A percentile compares a stretch with the other conserved stretches of the same genome.
These are phyloP conservation scores for Plodia interpunctella DNA, from an alignment of 1,140 invertebrate genomes.

Conservation along the genomic window DNA sequence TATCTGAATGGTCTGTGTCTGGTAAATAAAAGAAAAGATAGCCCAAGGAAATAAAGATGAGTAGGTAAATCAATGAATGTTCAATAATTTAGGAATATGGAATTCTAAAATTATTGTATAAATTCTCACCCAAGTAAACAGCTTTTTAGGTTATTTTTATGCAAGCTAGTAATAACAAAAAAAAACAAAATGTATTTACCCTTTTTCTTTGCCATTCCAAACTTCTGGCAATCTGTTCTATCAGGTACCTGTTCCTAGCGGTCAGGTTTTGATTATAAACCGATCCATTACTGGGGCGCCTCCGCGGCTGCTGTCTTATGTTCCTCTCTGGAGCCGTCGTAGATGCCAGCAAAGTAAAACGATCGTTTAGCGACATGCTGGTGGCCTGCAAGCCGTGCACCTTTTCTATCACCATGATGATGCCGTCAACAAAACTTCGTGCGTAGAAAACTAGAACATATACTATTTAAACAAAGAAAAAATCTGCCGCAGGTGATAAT, in stretches of 20 bases:
- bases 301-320: slow-evolving; percentile 14
- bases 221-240: slow-evolving; percentile 41
- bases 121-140: too few relatives aligned
- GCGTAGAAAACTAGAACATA: not conserved
- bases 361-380: slow-evolving; percentile 44
- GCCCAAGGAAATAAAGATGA: too few relatives aligned
- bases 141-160: too few relatives aligned
- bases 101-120: too few relatives aligned
- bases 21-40: too few relatives aligned
- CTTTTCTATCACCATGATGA: slow-evolving; percentile 57
- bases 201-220: slow-evolving; percentile 37
- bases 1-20: too few relatives aligned
- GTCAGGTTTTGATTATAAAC: slow-evolving; percentile 29
- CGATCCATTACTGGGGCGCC: slow-evolving; percentile 9
- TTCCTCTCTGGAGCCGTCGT: slow-evolving; percentile 24
- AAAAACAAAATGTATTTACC: slow-evolving; percentile 25
- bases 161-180: too few relatives aligned
- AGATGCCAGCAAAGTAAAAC: slow-evolving; percentile 47
- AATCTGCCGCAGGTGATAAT: not conserved
- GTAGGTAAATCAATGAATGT: too few relatives aligned
- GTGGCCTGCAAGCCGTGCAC: slow-evolving; percentile 55
- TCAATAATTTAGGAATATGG: too few relatives aligned
- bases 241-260: slow-evolving; percentile 30
- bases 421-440: not conserved
- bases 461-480: not conserved